Evolutionary conservation across 2,888 invertebrate species (phyloP).

Genomic region (Lithosia quadra): DNA sequence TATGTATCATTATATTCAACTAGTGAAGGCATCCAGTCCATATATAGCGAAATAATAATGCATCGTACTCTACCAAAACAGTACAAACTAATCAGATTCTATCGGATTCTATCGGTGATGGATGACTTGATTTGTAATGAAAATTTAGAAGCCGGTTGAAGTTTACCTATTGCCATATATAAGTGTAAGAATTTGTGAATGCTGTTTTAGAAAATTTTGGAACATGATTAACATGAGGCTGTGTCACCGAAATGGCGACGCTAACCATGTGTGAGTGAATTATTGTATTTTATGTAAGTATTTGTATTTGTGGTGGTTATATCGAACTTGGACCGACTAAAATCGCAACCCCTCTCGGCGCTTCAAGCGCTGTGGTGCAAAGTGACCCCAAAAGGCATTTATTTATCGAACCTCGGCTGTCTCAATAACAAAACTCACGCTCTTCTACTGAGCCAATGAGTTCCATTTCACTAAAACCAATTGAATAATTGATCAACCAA

Average conservation of each 20-base stretch:
- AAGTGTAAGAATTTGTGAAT: background rate
- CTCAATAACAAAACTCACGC: background rate
- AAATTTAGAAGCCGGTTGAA: slow-evolving; percentile 25
- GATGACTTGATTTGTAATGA: slow-evolving; percentile 57
- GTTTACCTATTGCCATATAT: background rate
- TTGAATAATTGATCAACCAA: slow-evolving; percentile 80
- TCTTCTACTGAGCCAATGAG: background rate
- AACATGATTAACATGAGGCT: too few relatives aligned
- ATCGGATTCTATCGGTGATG: slow-evolving; percentile 52
- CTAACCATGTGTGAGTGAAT: too few relatives aligned
- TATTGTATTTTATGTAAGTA: too few relatives aligned
- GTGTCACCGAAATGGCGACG: too few relatives aligned
- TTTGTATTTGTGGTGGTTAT: too few relatives aligned
- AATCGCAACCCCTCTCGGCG: too few relatives aligned
- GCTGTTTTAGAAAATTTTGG: background rate
- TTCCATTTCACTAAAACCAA: slow-evolving; percentile 32
- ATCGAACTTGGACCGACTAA: too few relatives aligned
- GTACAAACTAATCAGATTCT: slow-evolving; percentile 59
- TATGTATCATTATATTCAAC: slow-evolving; percentile 77
- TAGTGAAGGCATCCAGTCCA: slow-evolving; percentile 60
- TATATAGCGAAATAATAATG: slow-evolving; percentile 77
- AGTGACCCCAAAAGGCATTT: too few relatives aligned
- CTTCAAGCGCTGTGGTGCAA: too few relatives aligned
- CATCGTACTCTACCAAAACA: slow-evolving; percentile 60
- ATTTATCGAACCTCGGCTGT: too few relatives aligned